These are phyloP conservation scores for Alethe diademata DNA, from an alignment of 2,113 vertebrate genomes.

Conservation along the genomic window DNA sequence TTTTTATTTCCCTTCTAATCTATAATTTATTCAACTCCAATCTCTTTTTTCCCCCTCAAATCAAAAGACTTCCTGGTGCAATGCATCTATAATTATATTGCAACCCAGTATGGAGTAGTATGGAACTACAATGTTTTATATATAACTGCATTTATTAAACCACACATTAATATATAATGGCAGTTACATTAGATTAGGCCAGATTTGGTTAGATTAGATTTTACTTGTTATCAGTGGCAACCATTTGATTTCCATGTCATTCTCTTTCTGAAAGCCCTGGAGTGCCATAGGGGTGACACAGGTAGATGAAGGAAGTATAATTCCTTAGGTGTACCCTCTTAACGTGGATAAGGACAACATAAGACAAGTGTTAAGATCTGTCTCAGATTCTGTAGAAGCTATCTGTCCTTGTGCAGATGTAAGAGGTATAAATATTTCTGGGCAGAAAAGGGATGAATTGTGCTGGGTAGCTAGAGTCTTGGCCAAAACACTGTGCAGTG, in stretches of 20 bases:
- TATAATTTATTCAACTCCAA: conserved; percentile 1
- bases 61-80: not conserved
- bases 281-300: fast-evolving
- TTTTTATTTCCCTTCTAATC: conserved; percentile 8
- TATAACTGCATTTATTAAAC: not conserved
- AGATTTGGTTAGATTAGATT: not conserved
- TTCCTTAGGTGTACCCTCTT: not conserved
- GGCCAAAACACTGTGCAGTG: not conserved
- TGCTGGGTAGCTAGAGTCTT: not conserved
- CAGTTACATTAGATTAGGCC: not conserved
- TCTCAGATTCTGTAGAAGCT: not conserved
- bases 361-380: not conserved
- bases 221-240: not conserved
- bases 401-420: not conserved
- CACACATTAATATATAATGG: not conserved
- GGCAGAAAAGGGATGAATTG: not conserved
- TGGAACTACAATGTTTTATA: not conserved
- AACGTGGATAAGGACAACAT: not conserved
- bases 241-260: not conserved
- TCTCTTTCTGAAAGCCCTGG: not conserved
- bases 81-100: not conserved
- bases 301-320: not conserved
- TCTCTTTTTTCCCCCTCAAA: not conserved
- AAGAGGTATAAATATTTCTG: not conserved
- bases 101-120: not conserved